Conservation (phyloP, 2,888 invertebrate species). For the Rotaria macrura region DNA sequence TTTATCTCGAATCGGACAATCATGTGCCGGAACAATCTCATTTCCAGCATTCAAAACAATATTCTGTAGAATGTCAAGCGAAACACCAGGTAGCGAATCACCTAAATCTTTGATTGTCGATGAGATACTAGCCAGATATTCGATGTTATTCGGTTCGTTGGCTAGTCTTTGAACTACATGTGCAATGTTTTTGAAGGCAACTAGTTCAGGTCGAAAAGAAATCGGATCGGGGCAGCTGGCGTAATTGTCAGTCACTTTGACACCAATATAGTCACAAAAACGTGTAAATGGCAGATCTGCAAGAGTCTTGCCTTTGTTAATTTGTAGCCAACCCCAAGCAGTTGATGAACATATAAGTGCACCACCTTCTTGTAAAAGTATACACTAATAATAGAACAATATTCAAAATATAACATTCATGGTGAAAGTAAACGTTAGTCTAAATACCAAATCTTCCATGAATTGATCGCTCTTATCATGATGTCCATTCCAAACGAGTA, state of each 20-base stretch:
- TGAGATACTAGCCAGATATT: not conserved
- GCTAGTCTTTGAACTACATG: constrained; percentile 2
- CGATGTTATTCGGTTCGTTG: not conserved
- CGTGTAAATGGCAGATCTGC: constrained; percentile 34
- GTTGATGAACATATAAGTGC: constrained; percentile 35
- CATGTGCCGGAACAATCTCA: not conserved
- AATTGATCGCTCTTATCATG: not conserved
- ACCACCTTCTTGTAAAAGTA: constrained; percentile 34
- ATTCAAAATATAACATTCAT: no score
- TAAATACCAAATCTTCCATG: not conserved
- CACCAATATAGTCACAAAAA: constrained; percentile 29
- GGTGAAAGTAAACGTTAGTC: no score
- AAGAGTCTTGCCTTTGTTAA: constrained; percentile 25
- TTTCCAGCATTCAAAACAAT: not conserved
- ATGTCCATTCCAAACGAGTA: not conserved
- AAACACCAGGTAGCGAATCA: not conserved
- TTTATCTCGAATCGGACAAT: not conserved
- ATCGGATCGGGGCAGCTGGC: not conserved
- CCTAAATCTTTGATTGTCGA: not conserved
- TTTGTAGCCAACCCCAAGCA: constrained; percentile 36
- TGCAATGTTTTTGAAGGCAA: constrained; percentile 16
- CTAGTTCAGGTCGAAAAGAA: not conserved
- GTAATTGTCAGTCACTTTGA: not conserved
- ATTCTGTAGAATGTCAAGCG: not conserved
- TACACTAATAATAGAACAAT: no score